phyloP scores from a whole-genome alignment of 2,888 invertebrate genomes.

The Mechanitis messenoides region DNA sequence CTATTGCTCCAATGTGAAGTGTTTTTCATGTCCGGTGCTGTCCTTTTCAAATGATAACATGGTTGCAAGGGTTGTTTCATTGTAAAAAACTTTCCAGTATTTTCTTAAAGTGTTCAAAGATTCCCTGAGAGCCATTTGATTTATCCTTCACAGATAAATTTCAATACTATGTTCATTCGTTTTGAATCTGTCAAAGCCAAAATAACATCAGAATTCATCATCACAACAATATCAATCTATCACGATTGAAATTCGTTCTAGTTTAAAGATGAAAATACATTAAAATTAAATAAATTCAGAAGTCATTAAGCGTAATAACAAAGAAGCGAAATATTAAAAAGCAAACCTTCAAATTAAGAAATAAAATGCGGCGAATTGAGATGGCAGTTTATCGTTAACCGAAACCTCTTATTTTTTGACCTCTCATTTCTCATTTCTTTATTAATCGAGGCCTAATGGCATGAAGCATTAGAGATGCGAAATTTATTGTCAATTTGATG shows the following conservation, averaged over 20 bases:
- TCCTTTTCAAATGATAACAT: no score
- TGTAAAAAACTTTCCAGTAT: no score
- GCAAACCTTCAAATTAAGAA: slow-evolving; percentile 8
- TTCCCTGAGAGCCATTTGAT: no score
- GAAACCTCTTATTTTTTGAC: slow-evolving; percentile 19
- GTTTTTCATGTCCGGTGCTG: no score
- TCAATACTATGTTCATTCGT: no score
- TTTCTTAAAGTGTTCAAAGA: no score
- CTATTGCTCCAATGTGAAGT: no score
- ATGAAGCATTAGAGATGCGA: slow-evolving; percentile 57
- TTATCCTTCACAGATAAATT: no score
- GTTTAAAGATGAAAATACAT: neutral
- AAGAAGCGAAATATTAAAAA: neutral
- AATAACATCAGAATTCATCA: no score
- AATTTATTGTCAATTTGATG: slow-evolving; percentile 62
- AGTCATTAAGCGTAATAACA: neutral
- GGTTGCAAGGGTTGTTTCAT: no score
- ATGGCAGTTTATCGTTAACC: slow-evolving; percentile 11
- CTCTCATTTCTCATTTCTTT: slow-evolving; percentile 47
- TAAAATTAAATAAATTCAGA: slow-evolving; percentile 3
- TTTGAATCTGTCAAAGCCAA: no score
- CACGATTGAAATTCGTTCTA: neutral
- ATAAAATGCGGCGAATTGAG: slow-evolving; percentile 5
- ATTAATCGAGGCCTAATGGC: slow-evolving; percentile 71
- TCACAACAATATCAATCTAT: no score